Evolutionary conservation across 2,113 vertebrate species (phyloP), one percentile per base, ranked within the genome.

Genomic region (Oncorhynchus kisutch): DNA sequence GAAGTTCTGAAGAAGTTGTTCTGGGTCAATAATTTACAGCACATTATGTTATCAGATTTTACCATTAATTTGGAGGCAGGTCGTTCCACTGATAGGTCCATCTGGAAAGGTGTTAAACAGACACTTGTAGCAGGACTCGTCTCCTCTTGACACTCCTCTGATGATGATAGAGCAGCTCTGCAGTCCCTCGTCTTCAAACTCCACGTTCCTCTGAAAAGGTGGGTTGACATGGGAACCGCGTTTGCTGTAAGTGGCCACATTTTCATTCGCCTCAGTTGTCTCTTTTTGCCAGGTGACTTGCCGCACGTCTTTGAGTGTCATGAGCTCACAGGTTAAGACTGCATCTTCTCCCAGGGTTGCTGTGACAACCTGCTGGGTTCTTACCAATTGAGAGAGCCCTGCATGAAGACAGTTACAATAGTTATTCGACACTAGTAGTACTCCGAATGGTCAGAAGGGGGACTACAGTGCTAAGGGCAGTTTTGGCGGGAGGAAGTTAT

Each of bases 241-340:
- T 22, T 68, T 29, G 24, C 34, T 81, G 66, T 29, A 81, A 0
- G 54, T 74, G 25, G 74, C 79, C 20, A 81, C 45, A 24, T 77
- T 70, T 74, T 77, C 57, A 34, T 1, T 4, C 11, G 0, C 11
- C 14, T 7, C 12, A 7, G 13, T 9, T 6, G 25, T 69, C 5
- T 7, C 24, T 45, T 72, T 77, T 39, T 74, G 71, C 79, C 79
- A 81, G 3, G 79, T 81, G 1, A 81, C 79, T 27, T 77, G 75
- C 5, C 72, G 3, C 12, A 77, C 79, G 20, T 77, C 45, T 39
- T 45, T 69, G 11, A 4, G 39, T 24, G 13, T 7, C 18, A 22
- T 65, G 7, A 81, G n/a, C 7, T 70, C 66, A 31, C 75, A 81
- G 14, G 8, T 57, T 4, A 81, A 45, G 14, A 14, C 11, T 12